Evolutionary conservation across 2,888 invertebrate species (phyloP).

Genomic region (Oxyscelio sp.): DNA sequence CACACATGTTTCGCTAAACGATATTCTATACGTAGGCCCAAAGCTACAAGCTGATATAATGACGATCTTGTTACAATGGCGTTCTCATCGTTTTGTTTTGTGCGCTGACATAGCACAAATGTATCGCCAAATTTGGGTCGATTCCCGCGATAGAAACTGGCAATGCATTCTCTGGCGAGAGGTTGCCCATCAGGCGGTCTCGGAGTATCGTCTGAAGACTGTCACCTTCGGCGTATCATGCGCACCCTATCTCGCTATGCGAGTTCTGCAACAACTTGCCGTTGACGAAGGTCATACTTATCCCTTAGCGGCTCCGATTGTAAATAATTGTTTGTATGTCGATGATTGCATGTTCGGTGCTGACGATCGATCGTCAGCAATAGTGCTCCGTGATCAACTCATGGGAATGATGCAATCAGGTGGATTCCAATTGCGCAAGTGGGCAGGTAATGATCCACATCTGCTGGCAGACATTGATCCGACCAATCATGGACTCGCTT

Average conservation of each 20-base stretch:
- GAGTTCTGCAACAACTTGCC: not conserved
- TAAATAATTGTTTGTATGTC: not conserved
- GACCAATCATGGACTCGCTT: not conserved
- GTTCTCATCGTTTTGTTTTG: not conserved
- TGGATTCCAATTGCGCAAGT: constrained; percentile 34
- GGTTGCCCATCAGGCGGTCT: not conserved
- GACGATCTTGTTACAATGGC: constrained; percentile 1
- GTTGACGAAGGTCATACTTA: not conserved
- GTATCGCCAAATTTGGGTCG: constrained; percentile 7
- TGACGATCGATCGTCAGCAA: not conserved
- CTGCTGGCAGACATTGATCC: not conserved
- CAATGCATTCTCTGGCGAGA: constrained; percentile 8
- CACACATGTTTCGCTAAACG: not conserved
- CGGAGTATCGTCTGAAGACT: not conserved
- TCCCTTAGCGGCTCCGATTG: not conserved
- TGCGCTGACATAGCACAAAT: constrained; percentile 1
- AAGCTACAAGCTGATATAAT: not conserved
- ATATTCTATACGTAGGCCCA: not conserved
- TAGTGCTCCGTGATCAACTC: not conserved
- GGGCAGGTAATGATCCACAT: constrained; percentile 23
- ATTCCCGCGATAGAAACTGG: not conserved
- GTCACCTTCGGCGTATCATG: not conserved
- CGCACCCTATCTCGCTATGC: not conserved
- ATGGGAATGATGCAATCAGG: not conserved
- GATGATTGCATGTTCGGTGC: not conserved